A percentile compares a stretch with the other conserved stretches of the same genome.
Evolutionary conservation across 2,797 vertebrate species (phyloP).

Genomic region (Protonibea diacanthus): DNA sequence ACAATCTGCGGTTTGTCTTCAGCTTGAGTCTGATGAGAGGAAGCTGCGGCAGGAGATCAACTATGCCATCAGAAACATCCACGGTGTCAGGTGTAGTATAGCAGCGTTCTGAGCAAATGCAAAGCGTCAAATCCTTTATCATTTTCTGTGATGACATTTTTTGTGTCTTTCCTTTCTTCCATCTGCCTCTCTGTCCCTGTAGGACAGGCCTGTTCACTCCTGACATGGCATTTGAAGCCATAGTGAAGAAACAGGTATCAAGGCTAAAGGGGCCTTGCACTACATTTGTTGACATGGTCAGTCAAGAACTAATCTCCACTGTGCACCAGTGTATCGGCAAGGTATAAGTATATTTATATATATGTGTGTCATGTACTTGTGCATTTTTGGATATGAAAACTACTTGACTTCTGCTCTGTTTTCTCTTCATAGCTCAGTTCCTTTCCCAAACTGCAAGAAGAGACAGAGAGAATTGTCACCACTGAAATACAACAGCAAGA

Average conservation of each 20-base stretch:
- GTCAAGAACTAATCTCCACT: constrained; percentile 91
- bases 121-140: constrained; percentile 2
- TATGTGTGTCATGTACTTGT: not conserved
- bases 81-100: constrained; percentile 91
- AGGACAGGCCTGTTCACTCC: constrained; percentile 92
- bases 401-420: constrained; percentile 11
- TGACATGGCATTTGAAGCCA: constrained; percentile 94
- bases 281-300: constrained; percentile 93
- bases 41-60: constrained; percentile 92
- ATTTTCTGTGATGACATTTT: not conserved
- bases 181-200: not conserved
- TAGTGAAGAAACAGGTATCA: constrained; percentile 94
- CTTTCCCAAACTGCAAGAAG: constrained; percentile 91
- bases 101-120: not conserved
- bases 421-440: constrained; percentile 86
- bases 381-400: not conserved
- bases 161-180: not conserved
- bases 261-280: constrained; percentile 91
- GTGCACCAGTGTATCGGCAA: constrained; percentile 92
- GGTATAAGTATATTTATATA: constrained; percentile 75
- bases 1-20: constrained; percentile 15
- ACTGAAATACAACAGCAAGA: constrained; percentile 91
- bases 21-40: constrained; percentile 94
- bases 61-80: constrained; percentile 96
- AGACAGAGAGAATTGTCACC: constrained; percentile 91